phyloP scores from a whole-genome alignment of 2,113 vertebrate species.

The Corvus moneduloides region DNA sequence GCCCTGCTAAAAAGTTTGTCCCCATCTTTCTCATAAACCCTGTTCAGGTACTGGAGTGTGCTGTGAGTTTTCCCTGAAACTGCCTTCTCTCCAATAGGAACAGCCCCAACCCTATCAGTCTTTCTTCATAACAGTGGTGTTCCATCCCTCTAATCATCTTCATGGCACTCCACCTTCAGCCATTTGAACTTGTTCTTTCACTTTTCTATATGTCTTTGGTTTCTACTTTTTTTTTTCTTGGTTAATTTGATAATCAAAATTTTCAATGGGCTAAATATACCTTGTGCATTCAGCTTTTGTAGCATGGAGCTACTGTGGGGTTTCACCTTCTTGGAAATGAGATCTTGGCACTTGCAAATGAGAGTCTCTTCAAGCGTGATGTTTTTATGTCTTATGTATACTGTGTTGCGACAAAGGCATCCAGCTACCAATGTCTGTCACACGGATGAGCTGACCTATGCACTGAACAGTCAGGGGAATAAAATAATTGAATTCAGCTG shows the following conservation, averaged over 20 bases:
- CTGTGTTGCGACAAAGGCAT: background rate
- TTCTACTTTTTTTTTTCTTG: background rate
- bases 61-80: background rate
- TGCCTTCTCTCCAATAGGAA: background rate
- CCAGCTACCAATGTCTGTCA: background rate
- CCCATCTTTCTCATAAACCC: background rate
- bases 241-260: background rate
- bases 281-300: background rate
- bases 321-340: background rate
- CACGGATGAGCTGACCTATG: background rate
- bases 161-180: background rate
- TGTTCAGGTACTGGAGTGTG: background rate
- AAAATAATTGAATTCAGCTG: background rate
- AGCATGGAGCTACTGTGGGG: too few relatives aligned
- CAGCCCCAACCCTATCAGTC: fast-evolving
- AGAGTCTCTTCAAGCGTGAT: background rate
- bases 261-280: background rate
- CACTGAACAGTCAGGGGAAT: background rate
- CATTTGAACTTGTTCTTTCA: background rate
- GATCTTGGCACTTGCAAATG: background rate
- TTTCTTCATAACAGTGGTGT: background rate
- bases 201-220: background rate
- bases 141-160: background rate
- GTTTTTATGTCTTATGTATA: background rate
- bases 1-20: background rate